Percentiles rank a stretch among this genome's conserved stretches.
phyloP scores from a whole-genome alignment of 2,888 invertebrate species.

The Xylophagus ater region DNA sequence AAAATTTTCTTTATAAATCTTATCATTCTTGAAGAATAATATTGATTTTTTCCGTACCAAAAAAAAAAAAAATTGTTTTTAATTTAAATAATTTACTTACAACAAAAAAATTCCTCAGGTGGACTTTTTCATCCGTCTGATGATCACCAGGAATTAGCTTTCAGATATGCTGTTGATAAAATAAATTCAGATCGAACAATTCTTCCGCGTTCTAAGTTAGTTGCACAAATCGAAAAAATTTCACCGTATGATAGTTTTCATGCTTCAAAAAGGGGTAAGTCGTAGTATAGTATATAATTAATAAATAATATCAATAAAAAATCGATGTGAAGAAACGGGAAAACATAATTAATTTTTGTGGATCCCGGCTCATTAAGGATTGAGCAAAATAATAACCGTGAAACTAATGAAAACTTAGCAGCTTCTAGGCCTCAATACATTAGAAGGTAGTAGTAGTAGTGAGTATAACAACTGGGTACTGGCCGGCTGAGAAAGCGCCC shows the following conservation, averaged over 20 bases:
- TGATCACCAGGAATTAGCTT: constrained; percentile 81
- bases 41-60: too few species aligned
- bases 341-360: constrained; percentile 1
- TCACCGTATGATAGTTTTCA: constrained; percentile 88
- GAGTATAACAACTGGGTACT: background rate
- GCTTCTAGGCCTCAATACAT: background rate
- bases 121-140: constrained; percentile 81
- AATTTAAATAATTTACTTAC: too few species aligned
- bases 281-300: too few species aligned
- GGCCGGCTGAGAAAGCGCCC: too few species aligned
- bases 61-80: too few species aligned
- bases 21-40: too few species aligned
- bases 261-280: constrained; percentile 81
- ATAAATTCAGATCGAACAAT: constrained; percentile 76
- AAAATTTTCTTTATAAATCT: too few species aligned
- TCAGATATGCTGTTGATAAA: constrained; percentile 83
- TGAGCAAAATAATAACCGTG: background rate
- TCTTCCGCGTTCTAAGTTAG: constrained; percentile 72
- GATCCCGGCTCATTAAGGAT: background rate
- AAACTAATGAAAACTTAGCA: background rate
- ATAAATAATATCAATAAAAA: too few species aligned
- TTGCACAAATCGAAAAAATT: constrained; percentile 81
- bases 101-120: too few species aligned
- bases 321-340: too few species aligned
- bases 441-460: background rate